Conservation (phyloP, 2,113 vertebrate species). For the Puffinus mauretanicus region DNA sequence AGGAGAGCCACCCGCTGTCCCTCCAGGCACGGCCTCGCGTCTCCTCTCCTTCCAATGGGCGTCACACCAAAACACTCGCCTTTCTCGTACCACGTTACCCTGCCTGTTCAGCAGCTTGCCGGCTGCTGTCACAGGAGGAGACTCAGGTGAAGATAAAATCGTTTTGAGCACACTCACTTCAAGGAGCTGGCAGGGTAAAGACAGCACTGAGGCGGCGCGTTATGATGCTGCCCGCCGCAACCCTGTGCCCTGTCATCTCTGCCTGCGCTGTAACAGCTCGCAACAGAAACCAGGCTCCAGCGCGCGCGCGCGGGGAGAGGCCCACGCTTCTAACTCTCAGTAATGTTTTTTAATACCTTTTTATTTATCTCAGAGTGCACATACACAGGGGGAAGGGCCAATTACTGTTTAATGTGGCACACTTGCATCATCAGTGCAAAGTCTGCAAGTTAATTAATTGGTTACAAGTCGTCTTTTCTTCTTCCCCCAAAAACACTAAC, state of each 20-base stretch:
- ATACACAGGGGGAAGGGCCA: neutral
- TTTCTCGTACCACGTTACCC: neutral
- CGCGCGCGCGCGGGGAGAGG: fast-evolving
- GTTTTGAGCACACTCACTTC: neutral
- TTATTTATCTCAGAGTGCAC: neutral
- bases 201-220: too few species aligned
- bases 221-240: neutral
- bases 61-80: neutral
- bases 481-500: neutral
- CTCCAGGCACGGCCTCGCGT: neutral
- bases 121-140: neutral
- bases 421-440: neutral
- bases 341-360: neutral
- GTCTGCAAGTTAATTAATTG: neutral
- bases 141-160: neutral
- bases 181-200: neutral
- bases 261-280: neutral
- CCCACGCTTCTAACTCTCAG: neutral
- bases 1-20: fast-evolving
- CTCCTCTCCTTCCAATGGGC: neutral
- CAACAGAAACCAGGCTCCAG: neutral
- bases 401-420: neutral
- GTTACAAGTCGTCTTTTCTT: neutral
- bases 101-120: neutral
- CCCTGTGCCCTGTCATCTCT: neutral